Evolutionary conservation across 1,140 invertebrate species (phyloP).

Genomic region (Panagrolaimus sp.): DNA sequence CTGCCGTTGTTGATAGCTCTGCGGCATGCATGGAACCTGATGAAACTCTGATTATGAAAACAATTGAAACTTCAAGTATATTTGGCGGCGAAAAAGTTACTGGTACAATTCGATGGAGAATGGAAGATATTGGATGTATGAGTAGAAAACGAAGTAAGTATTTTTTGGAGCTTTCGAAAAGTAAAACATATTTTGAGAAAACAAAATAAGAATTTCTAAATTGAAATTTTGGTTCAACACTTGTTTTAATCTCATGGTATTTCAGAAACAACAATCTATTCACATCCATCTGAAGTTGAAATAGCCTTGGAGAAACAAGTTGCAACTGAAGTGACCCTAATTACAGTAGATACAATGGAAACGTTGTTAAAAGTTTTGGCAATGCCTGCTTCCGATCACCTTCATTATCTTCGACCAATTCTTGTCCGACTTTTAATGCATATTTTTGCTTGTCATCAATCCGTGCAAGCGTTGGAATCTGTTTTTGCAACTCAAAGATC

Average conservation of each 20-base stretch:
- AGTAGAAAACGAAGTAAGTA: background rate
- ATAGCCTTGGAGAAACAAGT: conserved; percentile 75
- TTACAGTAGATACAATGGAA: conserved; percentile 80
- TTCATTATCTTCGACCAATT: conserved; percentile 68
- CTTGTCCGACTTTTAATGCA: conserved; percentile 69
- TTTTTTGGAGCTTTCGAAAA: no score
- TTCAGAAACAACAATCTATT: no score
- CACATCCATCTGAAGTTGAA: conserved; percentile 58
- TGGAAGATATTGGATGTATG: background rate
- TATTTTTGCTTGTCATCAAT: conserved; percentile 75
- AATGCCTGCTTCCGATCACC: conserved; percentile 58
- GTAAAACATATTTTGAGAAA: no score
- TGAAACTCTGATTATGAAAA: background rate
- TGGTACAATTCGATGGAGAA: background rate
- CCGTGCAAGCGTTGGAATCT: conserved; percentile 76
- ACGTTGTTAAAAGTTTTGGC: conserved; percentile 71
- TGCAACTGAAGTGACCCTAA: conserved; percentile 77
- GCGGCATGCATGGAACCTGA: conserved; percentile 5
- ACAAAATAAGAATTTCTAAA: no score
- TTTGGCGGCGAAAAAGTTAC: background rate
- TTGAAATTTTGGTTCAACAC: no score
- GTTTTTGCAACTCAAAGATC: conserved; percentile 85
- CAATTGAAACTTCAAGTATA: conserved; percentile 1
- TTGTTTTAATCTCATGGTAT: no score
- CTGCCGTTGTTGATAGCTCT: background rate